Conservation (phyloP, 2,797 vertebrate species). For the Harpagifer antarcticus region DNA sequence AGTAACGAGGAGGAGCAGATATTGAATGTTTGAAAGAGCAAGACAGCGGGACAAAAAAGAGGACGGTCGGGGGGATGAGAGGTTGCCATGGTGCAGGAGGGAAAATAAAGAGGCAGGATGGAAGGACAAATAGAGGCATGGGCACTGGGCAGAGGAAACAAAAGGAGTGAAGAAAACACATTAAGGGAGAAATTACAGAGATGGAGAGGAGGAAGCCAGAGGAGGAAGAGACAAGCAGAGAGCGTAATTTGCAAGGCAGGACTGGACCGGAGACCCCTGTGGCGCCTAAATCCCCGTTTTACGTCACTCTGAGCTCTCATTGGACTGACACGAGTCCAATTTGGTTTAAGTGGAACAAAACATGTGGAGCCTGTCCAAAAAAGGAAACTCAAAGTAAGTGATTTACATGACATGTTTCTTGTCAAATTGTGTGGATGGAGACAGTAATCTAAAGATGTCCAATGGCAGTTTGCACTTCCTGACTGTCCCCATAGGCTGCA, state of each 20-base stretch:
- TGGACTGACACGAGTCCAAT: slow-evolving; percentile 25
- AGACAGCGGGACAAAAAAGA: slow-evolving; percentile 16
- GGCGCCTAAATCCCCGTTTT: slow-evolving; percentile 51
- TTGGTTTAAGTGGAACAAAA: slow-evolving; percentile 22
- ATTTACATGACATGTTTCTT: slow-evolving; percentile 30
- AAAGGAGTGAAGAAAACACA: slow-evolving; percentile 40
- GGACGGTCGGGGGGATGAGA: neutral
- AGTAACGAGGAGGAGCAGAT: slow-evolving; percentile 8
- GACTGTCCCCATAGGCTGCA: slow-evolving; percentile 48
- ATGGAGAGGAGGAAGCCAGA: slow-evolving; percentile 36
- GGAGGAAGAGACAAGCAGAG: slow-evolving; percentile 56
- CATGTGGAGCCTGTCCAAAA: neutral
- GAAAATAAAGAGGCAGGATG: slow-evolving; percentile 15
- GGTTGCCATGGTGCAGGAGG: slow-evolving; percentile 1
- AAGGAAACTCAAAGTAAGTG: slow-evolving; percentile 21
- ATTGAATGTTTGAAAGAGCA: slow-evolving; percentile 24
- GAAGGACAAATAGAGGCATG: slow-evolving; percentile 11
- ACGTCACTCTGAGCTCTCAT: slow-evolving; percentile 42
- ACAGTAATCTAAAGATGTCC: slow-evolving; percentile 43
- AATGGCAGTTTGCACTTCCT: slow-evolving; percentile 47
- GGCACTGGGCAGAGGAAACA: slow-evolving; percentile 3
- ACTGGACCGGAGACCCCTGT: slow-evolving; percentile 47
- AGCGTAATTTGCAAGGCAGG: slow-evolving; percentile 56
- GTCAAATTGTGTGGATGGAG: slow-evolving; percentile 30
- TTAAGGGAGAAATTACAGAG: slow-evolving; percentile 46